These are phyloP conservation scores for Pterocles burchelli DNA, from an alignment of 2,113 vertebrate genomes.

Conservation along the genomic window DNA sequence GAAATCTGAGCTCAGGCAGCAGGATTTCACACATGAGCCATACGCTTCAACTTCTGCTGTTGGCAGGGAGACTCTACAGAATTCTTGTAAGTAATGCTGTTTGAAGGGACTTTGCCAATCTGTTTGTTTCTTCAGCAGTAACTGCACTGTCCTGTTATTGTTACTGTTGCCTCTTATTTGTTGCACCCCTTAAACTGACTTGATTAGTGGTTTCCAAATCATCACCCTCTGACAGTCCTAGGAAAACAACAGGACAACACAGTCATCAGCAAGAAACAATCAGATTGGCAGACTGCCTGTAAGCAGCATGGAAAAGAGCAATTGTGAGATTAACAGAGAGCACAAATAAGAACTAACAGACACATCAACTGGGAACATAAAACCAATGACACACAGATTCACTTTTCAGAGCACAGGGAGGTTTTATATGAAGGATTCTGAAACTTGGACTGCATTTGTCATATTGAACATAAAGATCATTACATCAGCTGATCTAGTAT, in stretches of 20 bases:
- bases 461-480: not conserved
- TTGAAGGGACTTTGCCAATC: not conserved
- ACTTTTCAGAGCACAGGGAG: not conserved
- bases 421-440: not conserved
- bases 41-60: not conserved
- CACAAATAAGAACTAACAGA: not conserved
- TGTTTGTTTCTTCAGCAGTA: not conserved
- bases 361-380: not conserved
- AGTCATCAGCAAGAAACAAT: not conserved
- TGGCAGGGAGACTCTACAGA: conserved; percentile 9
- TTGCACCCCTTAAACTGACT: not conserved
- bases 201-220: not conserved
- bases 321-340: not conserved
- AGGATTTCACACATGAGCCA: conserved; percentile 47
- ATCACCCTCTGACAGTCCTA: not conserved
- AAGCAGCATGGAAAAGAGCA: not conserved
- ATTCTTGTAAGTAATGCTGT: conserved; percentile 5
- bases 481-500: not conserved
- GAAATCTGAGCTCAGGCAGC: conserved; percentile 30
- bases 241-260: not conserved
- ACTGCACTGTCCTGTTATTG: not conserved
- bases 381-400: not conserved
- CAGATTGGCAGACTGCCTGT: not conserved
- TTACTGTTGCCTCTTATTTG: not conserved
- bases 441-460: not conserved